Conservation (phyloP, 2,797 vertebrate genomes). For the Ataeniobius toweri region DNA sequence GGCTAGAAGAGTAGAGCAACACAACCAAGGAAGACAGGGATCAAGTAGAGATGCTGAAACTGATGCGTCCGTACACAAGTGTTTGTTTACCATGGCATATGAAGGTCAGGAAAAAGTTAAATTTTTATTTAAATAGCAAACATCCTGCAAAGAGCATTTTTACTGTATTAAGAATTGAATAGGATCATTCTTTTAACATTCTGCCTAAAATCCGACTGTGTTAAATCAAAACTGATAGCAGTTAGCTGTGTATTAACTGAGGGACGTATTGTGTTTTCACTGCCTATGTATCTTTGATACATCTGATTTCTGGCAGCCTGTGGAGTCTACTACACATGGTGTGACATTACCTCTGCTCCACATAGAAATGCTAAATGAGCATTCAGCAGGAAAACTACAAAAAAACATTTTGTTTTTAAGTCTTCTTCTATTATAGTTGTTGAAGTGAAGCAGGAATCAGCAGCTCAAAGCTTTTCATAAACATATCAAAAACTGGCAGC, state of each 20-base stretch:
- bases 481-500: neutral
- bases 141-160: too few relatives aligned
- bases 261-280: neutral
- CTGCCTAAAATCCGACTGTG: neutral
- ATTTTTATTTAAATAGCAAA: too few relatives aligned
- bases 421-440: neutral
- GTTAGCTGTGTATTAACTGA: neutral
- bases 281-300: neutral
- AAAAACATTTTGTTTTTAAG: neutral
- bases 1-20: neutral
- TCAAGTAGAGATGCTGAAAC: neutral
- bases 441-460: neutral
- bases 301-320: too few relatives aligned
- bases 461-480: neutral
- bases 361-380: neutral
- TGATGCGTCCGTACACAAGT: neutral
- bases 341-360: neutral
- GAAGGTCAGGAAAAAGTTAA: neutral
- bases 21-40: neutral
- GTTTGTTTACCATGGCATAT: neutral
- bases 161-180: neutral
- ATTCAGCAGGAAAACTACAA: neutral
- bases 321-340: neutral
- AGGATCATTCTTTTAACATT: neutral
- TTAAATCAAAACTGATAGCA: neutral